Percentiles rank a stretch among this genome's conserved stretches.
Conservation (phyloP, 2,888 invertebrate genomes). For the Hedychridium roseum region DNA sequence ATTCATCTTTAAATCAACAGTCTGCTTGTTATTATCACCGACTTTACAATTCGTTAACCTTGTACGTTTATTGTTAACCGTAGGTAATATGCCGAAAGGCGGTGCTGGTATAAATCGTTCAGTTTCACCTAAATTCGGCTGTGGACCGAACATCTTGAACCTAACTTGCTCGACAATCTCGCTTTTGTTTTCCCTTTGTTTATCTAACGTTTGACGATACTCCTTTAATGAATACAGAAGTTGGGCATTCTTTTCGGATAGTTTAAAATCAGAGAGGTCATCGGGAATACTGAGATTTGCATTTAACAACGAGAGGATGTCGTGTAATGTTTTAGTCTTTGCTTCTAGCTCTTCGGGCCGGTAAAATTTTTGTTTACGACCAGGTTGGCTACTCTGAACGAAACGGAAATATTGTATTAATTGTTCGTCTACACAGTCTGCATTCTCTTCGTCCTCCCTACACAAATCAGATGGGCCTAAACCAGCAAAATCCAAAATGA, state of each 20-base stretch:
- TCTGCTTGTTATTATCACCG: slow-evolving; percentile 12
- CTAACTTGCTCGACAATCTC: slow-evolving; percentile 31
- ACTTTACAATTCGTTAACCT: slow-evolving; percentile 12
- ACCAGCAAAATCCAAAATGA: too few relatives aligned
- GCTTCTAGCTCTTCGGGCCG: slow-evolving; percentile 55
- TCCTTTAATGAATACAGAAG: slow-evolving; percentile 32
- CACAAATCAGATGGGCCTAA: too few relatives aligned
- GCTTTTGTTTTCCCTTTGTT: background rate
- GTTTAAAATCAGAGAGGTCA: slow-evolving; percentile 23
- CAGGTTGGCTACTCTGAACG: slow-evolving; percentile 40
- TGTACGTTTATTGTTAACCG: background rate
- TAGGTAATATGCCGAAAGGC: slow-evolving; percentile 32
- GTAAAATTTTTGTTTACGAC: slow-evolving; percentile 60
- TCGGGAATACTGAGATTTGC: slow-evolving; percentile 42
- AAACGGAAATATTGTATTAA: slow-evolving; percentile 42
- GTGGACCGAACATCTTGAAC: slow-evolving; percentile 42
- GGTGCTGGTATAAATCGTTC: slow-evolving; percentile 44
- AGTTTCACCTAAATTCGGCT: background rate
- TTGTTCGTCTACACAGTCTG: slow-evolving; percentile 39
- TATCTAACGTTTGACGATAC: too few relatives aligned
- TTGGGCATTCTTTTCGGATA: slow-evolving; percentile 39
- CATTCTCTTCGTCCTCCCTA: background rate
- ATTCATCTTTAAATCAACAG: slow-evolving; percentile 15
- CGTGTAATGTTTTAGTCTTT: slow-evolving; percentile 62
- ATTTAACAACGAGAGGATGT: slow-evolving; percentile 51